Conservation (phyloP, 2,113 vertebrate genomes). For the Drymodes brunneopygia region DNA sequence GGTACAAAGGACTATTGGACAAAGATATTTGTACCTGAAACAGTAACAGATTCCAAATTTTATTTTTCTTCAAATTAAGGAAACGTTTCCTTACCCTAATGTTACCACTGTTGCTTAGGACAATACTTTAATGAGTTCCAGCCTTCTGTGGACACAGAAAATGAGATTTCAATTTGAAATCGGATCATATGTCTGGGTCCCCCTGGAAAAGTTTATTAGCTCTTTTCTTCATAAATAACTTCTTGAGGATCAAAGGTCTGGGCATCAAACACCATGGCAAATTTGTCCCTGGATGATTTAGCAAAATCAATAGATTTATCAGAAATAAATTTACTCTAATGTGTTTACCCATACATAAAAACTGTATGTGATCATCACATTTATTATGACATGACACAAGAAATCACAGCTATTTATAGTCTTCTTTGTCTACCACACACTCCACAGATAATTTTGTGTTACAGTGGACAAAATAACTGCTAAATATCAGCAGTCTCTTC, state of each 20-base stretch:
- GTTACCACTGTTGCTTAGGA: neutral
- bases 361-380: neutral
- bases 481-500: neutral
- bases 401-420: neutral
- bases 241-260: neutral
- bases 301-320: neutral
- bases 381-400: neutral
- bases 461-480: neutral
- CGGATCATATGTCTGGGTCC: neutral
- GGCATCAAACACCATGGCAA: neutral
- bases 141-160: neutral
- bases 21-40: neutral
- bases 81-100: neutral
- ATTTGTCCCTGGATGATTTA: neutral
- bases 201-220: neutral
- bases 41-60: neutral
- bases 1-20: neutral
- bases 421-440: neutral
- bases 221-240: neutral
- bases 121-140: neutral
- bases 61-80: neutral
- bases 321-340: conserved; percentile 7
- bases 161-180: neutral
- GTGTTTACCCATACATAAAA: neutral
- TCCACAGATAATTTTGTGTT: neutral